Conservation (phyloP, 2,888 invertebrate species). For the Chloromyia formosa region DNA sequence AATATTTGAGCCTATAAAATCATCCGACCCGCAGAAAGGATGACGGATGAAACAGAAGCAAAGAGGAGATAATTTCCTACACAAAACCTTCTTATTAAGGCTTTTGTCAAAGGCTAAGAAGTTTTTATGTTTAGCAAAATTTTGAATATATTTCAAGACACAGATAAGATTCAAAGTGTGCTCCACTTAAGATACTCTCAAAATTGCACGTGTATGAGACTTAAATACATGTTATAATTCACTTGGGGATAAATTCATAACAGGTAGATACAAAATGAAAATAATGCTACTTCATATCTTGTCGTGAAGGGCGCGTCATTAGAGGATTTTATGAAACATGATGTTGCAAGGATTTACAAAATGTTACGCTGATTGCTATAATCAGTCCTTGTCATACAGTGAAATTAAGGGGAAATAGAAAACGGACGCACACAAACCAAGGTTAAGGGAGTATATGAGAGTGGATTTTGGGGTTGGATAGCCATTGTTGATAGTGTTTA, state of each 20-base stretch:
- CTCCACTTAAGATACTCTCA: too few species aligned
- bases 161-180: too few species aligned
- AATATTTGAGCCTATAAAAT: conserved; percentile 16
- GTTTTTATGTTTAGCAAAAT: neutral
- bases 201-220: too few species aligned
- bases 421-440: too few species aligned
- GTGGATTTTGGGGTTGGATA: too few species aligned
- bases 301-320: conserved; percentile 9
- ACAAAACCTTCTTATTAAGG: conserved; percentile 33
- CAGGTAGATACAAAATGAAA: too few species aligned
- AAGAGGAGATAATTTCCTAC: conserved; percentile 23
- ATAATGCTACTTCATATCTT: neutral
- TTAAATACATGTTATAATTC: too few species aligned
- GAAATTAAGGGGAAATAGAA: neutral
- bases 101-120: conserved; percentile 19
- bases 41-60: neutral
- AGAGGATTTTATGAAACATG: conserved; percentile 20
- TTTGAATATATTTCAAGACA: too few species aligned
- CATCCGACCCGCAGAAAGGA: neutral
- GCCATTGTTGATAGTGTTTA: too few species aligned
- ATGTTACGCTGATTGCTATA: conserved; percentile 24
- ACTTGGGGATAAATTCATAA: too few species aligned
- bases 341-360: conserved; percentile 25
- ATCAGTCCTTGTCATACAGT: conserved; percentile 21
- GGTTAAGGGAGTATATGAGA: too few species aligned